A percentile compares a stretch with the other conserved stretches of the same genome.
Conservation (phyloP, 2,797 vertebrate species). For the Salarias fasciatus region DNA sequence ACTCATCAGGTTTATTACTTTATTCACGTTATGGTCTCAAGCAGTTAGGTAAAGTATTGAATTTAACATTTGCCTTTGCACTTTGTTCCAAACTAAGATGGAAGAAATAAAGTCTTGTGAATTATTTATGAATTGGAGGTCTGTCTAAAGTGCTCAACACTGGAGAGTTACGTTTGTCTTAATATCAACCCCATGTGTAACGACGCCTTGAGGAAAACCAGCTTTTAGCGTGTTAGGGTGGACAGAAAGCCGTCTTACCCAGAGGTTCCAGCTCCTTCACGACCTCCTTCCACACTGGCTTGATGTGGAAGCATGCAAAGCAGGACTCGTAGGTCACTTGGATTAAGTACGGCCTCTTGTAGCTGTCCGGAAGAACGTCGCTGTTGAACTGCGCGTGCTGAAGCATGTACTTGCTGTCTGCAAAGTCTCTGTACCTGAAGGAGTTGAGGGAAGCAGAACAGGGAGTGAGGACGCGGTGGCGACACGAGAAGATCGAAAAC, state of each 20-base stretch:
- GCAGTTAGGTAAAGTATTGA: no score
- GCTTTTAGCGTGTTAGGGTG: not conserved
- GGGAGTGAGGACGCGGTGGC: not conserved
- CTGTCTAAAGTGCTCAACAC: conserved; percentile 23
- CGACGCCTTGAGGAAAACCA: conserved; percentile 33
- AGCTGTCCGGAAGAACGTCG: conserved; percentile 91
- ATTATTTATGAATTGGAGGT: conserved; percentile 39
- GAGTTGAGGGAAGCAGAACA: conserved; percentile 49
- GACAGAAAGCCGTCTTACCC: conserved; percentile 78
- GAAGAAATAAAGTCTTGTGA: no score
- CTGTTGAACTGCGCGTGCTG: conserved; percentile 91
- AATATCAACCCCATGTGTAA: conserved; percentile 1
- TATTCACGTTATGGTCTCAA: no score
- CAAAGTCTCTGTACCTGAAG: conserved; percentile 87
- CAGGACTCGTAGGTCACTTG: conserved; percentile 98
- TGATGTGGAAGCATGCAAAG: conserved; percentile 95
- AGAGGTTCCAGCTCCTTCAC: conserved; percentile 90
- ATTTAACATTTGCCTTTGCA: no score
- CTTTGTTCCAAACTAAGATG: no score
- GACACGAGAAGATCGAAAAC: conserved; percentile 5
- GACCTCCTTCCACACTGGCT: conserved; percentile 94
- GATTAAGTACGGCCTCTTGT: conserved; percentile 94
- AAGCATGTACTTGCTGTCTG: conserved; percentile 91
- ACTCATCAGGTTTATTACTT: no score
- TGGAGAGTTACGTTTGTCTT: conserved; percentile 23